Base-by-base conservation (phyloP, 2,888 invertebrate species). In the Pammene fasciana region DNA sequence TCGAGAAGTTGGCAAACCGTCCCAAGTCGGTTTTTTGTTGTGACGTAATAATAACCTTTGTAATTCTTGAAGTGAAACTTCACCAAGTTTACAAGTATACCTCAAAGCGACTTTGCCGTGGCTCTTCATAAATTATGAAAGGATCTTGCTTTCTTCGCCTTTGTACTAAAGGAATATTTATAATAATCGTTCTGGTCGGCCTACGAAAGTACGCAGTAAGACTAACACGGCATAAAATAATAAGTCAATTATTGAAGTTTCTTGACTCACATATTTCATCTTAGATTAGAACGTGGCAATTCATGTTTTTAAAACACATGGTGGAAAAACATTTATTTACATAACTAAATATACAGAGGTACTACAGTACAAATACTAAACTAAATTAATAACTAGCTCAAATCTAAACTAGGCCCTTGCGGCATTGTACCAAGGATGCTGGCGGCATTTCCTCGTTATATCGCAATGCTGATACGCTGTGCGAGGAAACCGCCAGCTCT, bases 1-100 rank as follows among this genome's bases (percentile, higher is more conserved):
- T 75, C 75, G 74, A 77, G 78, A 82, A 84, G 78, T 84, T 82
- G 75, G 76, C 77, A 76, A 81, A 80, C 79, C 79, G 82, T 79
- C 84, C 78, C 80, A 77, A 79, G 75, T 76, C 77, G 76, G 78
- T 81, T 84, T 82, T 79, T 83, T 81, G 81, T 78, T 76, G 81
- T 77, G 75, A 75, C 81, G 80, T 82, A 83, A 83, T 85, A 85
- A 85, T 83, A 84, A 85, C 82, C 86, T 86, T 85, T 84, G 80
- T 85, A 84, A 84, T 83, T 85, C 83, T 82, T 82, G 79, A 79
- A 81, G 81, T 79, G 80, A 83, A 81, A 84, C 81, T 84, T 82
- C 76, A 76, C 77, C 73, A 83, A 82, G 78, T 82, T 81, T 80
- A 76, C 78, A 80, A 83, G 79, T 78, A 78, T 81, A 78, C 78